Evolutionary conservation across 2,888 invertebrate species (phyloP), one percentile per base, ranked within the genome.

Genomic region (Nephrotoma guestfalica): DNA sequence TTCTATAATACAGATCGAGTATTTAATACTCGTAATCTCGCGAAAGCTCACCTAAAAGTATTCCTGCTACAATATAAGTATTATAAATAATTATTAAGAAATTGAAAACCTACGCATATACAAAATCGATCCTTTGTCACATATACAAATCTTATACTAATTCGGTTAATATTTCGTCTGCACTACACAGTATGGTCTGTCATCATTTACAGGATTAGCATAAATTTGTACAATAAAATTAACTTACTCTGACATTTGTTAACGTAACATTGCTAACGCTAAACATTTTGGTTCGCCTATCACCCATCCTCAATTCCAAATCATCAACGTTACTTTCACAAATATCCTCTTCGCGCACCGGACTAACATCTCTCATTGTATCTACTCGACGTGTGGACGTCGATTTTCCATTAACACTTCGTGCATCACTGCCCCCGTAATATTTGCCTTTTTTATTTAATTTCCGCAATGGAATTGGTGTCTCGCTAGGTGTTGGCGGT

Each of bases 251-350:
- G 91, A 94, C 94, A 91, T 94, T 94, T 87, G 94, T 94, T 88
- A 94, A 91, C 41, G 94, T 94, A 84, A 93, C 93, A 87, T 93
- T 93, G 88, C 92, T 92, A 86, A 93, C 93, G 87, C 92, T 93
- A 87, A 93, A 92, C 88, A 93, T 90, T 42, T 86, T 87, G n/a
- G 85, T 43, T 84, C 92, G 92, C 88, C 92, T 92, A 45, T 92
- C 92, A 91, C 92, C 92, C 89, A 90, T 88, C 88, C 92, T 92
- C 88, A 92, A 91, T 18, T 71, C 71, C 18, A 18, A 9, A 86
- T 90, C 91, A 88, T 93, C 93, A 87, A 92, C 92, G 88, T 92
- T 93, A 86, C 91, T 92, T 88, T 90, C 90, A 86, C 89, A 90
- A 87, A 91, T 92, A 2, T 86, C 85, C 86, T 88, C 85, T 86